phyloP scores from a whole-genome alignment of 2,888 invertebrate genomes.

The Athetis lepigone region DNA sequence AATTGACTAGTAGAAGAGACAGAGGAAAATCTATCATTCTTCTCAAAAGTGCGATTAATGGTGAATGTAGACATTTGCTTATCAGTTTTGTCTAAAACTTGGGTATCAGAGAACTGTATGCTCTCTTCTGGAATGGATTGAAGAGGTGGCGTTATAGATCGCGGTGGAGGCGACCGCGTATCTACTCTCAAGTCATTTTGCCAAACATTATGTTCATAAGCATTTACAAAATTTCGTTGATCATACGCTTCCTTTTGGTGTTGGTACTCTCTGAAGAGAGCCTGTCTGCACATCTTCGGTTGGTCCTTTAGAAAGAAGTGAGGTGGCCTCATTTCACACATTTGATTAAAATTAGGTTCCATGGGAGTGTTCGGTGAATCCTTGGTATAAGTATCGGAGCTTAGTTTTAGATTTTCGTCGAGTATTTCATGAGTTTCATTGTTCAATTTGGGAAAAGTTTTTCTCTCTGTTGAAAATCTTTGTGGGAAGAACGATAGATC shows the following conservation, averaged over 20 bases:
- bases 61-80: conserved; percentile 82
- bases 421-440: conserved; percentile 81
- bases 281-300: conserved; percentile 81
- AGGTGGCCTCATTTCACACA: conserved; percentile 73
- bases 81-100: conserved; percentile 76
- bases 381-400: conserved; percentile 89
- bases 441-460: conserved; percentile 77
- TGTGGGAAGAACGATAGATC: conserved; percentile 85
- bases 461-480: conserved; percentile 86
- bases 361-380: conserved; percentile 84
- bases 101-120: conserved; percentile 78
- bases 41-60: conserved; percentile 85
- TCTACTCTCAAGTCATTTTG: conserved; percentile 75
- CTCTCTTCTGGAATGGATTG: conserved; percentile 89
- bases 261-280: conserved; percentile 82
- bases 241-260: conserved; percentile 76
- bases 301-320: conserved; percentile 73
- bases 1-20: conserved; percentile 67
- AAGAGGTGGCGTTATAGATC: conserved; percentile 83
- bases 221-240: conserved; percentile 72
- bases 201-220: conserved; percentile 81
- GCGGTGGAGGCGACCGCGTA: conserved; percentile 80
- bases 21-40: conserved; percentile 64
- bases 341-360: conserved; percentile 70
- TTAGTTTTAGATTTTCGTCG: conserved; percentile 79